Evolutionary conservation across 2,888 invertebrate genomes (phyloP).

Genomic region (Listrodromus nycthemerus): DNA sequence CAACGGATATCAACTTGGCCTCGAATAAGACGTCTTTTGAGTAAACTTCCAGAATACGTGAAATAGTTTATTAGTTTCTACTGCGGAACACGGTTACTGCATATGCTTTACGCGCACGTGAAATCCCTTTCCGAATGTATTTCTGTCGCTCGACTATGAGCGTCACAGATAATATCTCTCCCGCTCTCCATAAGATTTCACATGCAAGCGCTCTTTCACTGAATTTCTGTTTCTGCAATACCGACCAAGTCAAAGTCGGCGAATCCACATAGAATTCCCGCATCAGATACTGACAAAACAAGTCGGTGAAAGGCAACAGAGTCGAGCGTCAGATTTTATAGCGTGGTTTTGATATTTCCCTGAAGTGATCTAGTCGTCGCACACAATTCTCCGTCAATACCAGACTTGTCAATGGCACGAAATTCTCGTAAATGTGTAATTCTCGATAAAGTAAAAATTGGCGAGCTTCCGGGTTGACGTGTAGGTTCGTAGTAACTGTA

Average conservation of each 20-base stretch:
- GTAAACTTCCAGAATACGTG: too few species aligned
- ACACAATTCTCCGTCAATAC: not conserved
- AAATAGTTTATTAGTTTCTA: too few species aligned
- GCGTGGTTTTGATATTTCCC: not conserved
- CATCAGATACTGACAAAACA: not conserved
- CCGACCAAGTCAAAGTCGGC: not conserved
- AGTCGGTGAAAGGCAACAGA: not conserved
- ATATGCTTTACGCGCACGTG: too few species aligned
- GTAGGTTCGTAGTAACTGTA: not conserved
- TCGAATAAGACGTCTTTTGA: too few species aligned
- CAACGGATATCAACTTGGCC: too few species aligned
- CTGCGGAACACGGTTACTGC: too few species aligned
- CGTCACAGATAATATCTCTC: too few species aligned
- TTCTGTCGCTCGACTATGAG: too few species aligned
- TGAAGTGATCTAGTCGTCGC: not conserved
- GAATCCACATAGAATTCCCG: not conserved
- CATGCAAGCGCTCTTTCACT: too few species aligned
- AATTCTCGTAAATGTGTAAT: not conserved
- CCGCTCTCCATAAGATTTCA: too few species aligned
- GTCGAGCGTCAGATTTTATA: not conserved
- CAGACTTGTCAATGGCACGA: not conserved
- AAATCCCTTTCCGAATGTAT: too few species aligned
- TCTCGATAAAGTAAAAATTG: not conserved
- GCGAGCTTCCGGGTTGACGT: not conserved
- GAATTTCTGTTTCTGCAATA: not conserved